phyloP scores from a whole-genome alignment of 2,113 vertebrate genomes.

The Gallinago jamesoni region DNA sequence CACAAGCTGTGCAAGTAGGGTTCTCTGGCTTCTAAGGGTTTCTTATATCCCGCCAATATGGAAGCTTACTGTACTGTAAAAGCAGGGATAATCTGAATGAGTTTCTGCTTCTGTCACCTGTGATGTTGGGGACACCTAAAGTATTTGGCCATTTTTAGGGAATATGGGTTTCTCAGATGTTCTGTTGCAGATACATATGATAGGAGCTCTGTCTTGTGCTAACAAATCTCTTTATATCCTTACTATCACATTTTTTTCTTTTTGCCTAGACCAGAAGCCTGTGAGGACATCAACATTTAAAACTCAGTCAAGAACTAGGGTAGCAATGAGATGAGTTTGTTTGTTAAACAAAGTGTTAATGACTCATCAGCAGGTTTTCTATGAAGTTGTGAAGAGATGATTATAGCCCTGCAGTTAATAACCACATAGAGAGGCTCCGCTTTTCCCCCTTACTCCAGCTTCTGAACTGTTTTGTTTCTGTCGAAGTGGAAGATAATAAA shows the following conservation, averaged over 20 bases:
- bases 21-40: background rate
- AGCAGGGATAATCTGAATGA: background rate
- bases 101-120: background rate
- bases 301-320: background rate
- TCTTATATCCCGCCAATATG: background rate
- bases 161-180: background rate
- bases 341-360: background rate
- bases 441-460: background rate
- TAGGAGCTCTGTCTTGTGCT: background rate
- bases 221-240: background rate
- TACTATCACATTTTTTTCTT: background rate
- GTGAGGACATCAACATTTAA: background rate
- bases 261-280: background rate
- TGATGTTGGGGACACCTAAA: background rate
- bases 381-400: background rate
- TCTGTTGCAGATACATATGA: accelerated
- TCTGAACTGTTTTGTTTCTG: background rate
- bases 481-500: background rate
- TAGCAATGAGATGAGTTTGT: background rate
- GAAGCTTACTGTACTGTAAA: background rate
- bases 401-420: background rate
- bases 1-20: background rate
- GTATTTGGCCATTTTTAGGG: background rate
- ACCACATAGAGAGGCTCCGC: background rate
- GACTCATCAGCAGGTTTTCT: background rate